phyloP scores from a whole-genome alignment of 2,888 invertebrate genomes.

The Sinohyriopsis cumingii region DNA sequence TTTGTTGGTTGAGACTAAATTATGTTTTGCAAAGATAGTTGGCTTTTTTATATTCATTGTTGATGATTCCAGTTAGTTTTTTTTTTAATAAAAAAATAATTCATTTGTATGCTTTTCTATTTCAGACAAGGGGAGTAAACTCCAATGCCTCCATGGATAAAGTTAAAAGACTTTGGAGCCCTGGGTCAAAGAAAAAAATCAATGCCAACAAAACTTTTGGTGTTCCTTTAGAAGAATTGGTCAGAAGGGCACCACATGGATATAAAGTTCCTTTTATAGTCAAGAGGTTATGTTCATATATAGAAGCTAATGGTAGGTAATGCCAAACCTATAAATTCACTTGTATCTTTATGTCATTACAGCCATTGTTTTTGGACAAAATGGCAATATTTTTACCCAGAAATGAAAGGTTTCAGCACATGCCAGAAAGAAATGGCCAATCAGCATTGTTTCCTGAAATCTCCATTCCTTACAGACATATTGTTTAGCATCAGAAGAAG shows the following conservation, averaged over 20 bases:
- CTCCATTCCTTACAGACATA: no score
- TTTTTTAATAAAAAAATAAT: neutral
- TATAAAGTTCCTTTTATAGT: slow-evolving; percentile 55
- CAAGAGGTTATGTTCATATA: slow-evolving; percentile 56
- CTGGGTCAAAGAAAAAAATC: slow-evolving; percentile 50
- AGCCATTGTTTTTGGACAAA: no score
- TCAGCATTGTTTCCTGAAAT: no score
- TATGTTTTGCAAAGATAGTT: no score
- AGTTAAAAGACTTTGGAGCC: slow-evolving; percentile 53
- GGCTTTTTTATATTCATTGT: no score
- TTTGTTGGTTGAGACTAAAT: no score
- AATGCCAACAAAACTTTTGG: slow-evolving; percentile 52
- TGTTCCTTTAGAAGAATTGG: slow-evolving; percentile 58
- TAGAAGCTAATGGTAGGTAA: slow-evolving; percentile 58
- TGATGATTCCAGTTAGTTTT: neutral
- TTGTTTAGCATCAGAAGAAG: no score
- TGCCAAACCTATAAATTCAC: neutral
- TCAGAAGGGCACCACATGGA: slow-evolving; percentile 42
- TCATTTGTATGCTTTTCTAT: slow-evolving; percentile 6
- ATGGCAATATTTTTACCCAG: no score
- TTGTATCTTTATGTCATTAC: neutral
- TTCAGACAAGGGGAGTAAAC: slow-evolving; percentile 24
- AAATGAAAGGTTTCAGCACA: no score
- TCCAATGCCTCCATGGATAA: slow-evolving; percentile 46
- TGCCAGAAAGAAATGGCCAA: no score